Evolutionary conservation across 2,888 invertebrate genomes (phyloP), one percentile per base, ranked within the genome.

Genomic region (Agrochola litura): DNA sequence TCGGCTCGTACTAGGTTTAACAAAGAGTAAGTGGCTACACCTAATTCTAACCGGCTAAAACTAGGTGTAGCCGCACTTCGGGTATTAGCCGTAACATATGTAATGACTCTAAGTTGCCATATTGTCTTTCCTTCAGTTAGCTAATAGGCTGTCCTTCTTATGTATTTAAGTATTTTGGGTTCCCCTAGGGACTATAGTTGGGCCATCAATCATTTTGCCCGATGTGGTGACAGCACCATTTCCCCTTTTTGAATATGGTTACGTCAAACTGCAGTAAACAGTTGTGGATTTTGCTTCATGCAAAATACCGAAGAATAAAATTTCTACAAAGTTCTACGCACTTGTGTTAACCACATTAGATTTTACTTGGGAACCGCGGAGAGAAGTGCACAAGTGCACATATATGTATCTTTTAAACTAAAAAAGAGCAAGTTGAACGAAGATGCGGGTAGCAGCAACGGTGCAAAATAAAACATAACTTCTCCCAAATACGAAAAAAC

Each of bases 401-500:
- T 25, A 30, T 25, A 49, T 61, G 70, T 73, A 70, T 67, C 6
- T 65, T 54, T 30, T 6, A 54, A 75, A 63, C 41, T 63, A 69
- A 86, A 82, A 82, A 61, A n/a, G 6, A 60, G 6, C 14, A 79
- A 75, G 70, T 71, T 84, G 12, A 22, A 49, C 54, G 30, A 71
- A 75, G 65, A 77, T 65, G 64, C 65, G 64, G 61, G 61, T 30
- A 73, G 60, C 41, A 73, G 56, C 37, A 19, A 60, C 58, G 16
- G 65, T 65, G 25, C 58, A 80, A 69, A 81, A 84, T 73, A 78
- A 78, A 82, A 77, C 76, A 81, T 74, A 77, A 77, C 73, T 79
- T 77, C 60, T 58, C 3, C 60, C 56, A 69, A 84, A 83, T 76
- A 82, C 60, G 54, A 83, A 82, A 81, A 85, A 86, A 82, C 80